A percentile compares a stretch with the other conserved stretches of the same genome.
Evolutionary conservation across 2,888 invertebrate species (phyloP).

Genomic region (Dichetophora obliterata): DNA sequence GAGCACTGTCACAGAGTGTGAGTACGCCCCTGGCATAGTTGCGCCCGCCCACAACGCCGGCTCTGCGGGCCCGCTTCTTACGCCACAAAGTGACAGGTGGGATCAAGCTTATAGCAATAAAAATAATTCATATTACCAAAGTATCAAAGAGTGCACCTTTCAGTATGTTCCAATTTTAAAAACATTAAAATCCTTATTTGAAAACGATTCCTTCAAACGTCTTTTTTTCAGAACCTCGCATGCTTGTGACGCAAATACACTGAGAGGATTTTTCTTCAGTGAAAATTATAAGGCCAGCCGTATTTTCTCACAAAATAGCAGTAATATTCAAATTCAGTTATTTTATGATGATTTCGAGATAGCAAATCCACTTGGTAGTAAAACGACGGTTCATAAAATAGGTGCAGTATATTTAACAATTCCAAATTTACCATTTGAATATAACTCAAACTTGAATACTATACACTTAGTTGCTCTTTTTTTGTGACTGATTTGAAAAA

Average conservation of each 20-base stretch:
- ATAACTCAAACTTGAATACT: neutral
- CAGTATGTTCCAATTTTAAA: constrained; percentile 3
- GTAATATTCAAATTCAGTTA: no score
- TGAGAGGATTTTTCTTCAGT: neutral
- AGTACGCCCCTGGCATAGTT: no score
- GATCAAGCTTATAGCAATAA: no score
- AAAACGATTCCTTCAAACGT: neutral
- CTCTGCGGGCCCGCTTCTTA: no score
- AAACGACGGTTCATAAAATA: neutral
- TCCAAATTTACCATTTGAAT: neutral
- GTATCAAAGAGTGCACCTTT: neutral
- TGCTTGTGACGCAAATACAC: neutral
- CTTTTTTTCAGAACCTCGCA: neutral
- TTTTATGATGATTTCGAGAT: neutral
- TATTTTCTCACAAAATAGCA: neutral
- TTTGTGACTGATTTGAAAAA: no score
- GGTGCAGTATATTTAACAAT: neutral
- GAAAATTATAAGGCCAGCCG: neutral
- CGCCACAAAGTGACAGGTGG: no score
- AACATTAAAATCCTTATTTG: neutral
- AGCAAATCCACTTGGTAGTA: neutral
- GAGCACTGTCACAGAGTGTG: no score
- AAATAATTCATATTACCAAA: no score
- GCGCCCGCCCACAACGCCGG: no score
- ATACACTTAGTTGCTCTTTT: neutral